Evolutionary conservation across 2,888 invertebrate species (phyloP), one percentile per base, ranked within the genome.

Genomic region (Drosophila emarginata): DNA sequence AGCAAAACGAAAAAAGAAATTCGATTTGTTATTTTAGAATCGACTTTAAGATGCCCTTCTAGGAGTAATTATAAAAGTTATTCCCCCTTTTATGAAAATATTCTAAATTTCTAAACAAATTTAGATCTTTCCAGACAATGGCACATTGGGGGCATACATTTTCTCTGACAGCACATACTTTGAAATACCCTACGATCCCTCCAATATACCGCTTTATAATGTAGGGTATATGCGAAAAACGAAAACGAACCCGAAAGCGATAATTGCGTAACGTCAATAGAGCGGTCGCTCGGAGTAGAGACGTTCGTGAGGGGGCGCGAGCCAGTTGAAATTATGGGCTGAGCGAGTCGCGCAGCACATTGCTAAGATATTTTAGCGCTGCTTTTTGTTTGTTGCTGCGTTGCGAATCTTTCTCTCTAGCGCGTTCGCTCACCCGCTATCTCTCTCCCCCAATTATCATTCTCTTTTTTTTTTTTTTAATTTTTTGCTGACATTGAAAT

Each of bases 221-320:
- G 0, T 11, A 45, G 45, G 11, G 45, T 45, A 21, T 45, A 7
- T 64, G 70, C 39, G 75, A 53, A 61, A 57, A 67, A 51, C 64
- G 66, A 36, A 78, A 70, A 45, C 15, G 15, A 70, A 59, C 57
- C 26, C 51, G 61, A 84, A 71, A 77, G 82, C 78, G 73, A 74
- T 74, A 79, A 77, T 84, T 84, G 86, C 83, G 88, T 84, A 84
- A 84, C 78, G 62, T 61, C 71, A 11, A 66, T 21, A 36, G 32
- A 32, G 60, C 32, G 50, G 21, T 7, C 32, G 36, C 14, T n/a
- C 50, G 5, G 39, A 5, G 18, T 45, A 14, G 11, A 45, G 21
- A n/a, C 14, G 39, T 15, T 6, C n/a, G 9, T 7, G 32, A 21
- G 21, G 40, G 60, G 4, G 61, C 32, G 53, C 56, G 54, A 61